Base-by-base conservation (phyloP, 1,140 invertebrate species). In the Pseudachorutes palmiensis region DNA sequence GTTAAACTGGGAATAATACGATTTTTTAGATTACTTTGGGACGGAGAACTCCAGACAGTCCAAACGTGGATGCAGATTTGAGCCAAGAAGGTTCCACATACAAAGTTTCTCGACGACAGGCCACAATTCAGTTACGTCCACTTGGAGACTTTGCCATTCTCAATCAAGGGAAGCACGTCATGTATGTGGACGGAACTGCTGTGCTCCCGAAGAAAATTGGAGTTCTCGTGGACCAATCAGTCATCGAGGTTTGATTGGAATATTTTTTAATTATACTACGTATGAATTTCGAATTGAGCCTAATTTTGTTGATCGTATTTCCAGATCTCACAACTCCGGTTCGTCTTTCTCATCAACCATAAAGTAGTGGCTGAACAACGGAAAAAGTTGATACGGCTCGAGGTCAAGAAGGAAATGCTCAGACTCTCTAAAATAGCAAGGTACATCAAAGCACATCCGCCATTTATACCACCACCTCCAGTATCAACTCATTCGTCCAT, bases 101-200 rank as follows among this genome's bases (percentile, higher is more conserved):
- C 73, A 92, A 92, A 81, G 86, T 94, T 30, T 94, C 91, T 0
- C 81, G 91, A 45, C 81, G 87, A 67, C 92, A 96, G 79, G 92
- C 88, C 14, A 89, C 92, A 1, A 94, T 96, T 66, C 88, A 93
- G 62, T 81, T 98, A 58, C 81, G 90, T 65, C 92, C 91, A 77
- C 94, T 88, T 74, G 94, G 94, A 0, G 94, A 98, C 76, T 98
- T 98, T 78, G 90, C 92, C 74, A 82, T 98, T 65, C 87, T 88
- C 2, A 97, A 96, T 67, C 91, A 97, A 78, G 95, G 94, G n/a
- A 96, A 96, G 76, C 78, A 94, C 69, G 87, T 93, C 0, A 90
- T 98, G 71, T 95, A 91, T 78, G 89, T 98, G 2, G 93, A 98
- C 78, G 92, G 94, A 1, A 85, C 89, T 72, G 91, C 93, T 0